These are phyloP conservation scores for Mesorhabditis spiculigera DNA, from an alignment of 2,888 invertebrate genomes.

Conservation along the genomic window DNA sequence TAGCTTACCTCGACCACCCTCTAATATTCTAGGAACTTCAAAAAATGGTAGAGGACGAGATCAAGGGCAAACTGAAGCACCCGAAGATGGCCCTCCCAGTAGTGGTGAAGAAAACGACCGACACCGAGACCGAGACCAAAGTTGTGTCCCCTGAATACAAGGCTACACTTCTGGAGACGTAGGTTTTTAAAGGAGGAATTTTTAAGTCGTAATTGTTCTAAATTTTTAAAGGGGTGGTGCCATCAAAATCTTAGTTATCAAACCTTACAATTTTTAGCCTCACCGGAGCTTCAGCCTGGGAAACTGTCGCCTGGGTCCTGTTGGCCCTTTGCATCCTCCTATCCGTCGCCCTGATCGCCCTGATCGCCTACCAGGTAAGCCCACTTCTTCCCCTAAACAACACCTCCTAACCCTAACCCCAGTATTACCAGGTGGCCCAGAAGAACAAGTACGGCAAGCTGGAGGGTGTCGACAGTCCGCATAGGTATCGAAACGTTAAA, in stretches of 20 bases:
- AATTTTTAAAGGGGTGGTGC: not conserved
- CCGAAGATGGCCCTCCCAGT: not conserved
- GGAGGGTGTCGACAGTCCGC: constrained; percentile 22
- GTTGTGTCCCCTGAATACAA: not conserved
- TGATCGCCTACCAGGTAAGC: constrained; percentile 35
- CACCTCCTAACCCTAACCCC: not conserved
- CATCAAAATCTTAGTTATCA: not conserved
- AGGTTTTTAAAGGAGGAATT: not conserved
- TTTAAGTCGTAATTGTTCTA: not conserved
- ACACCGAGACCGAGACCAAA: not conserved
- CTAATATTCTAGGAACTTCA: not conserved
- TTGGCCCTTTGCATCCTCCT: constrained; percentile 39
- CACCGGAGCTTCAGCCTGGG: constrained; percentile 39
- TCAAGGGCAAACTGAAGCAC: not conserved
- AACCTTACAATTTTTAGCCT: constrained; percentile 22
- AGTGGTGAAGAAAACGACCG: not conserved
- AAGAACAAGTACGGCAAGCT: constrained; percentile 26
- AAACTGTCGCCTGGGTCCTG: constrained; percentile 42
- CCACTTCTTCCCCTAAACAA: constrained; percentile 4
- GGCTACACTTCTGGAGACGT: constrained; percentile 2
- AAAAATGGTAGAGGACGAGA: not conserved
- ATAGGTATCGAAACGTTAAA: not conserved
- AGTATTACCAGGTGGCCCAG: constrained; percentile 20
- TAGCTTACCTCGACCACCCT: not conserved
- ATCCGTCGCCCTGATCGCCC: constrained; percentile 32